phyloP scores from a whole-genome alignment of 1,140 invertebrate genomes.

The Magallana gigas region DNA sequence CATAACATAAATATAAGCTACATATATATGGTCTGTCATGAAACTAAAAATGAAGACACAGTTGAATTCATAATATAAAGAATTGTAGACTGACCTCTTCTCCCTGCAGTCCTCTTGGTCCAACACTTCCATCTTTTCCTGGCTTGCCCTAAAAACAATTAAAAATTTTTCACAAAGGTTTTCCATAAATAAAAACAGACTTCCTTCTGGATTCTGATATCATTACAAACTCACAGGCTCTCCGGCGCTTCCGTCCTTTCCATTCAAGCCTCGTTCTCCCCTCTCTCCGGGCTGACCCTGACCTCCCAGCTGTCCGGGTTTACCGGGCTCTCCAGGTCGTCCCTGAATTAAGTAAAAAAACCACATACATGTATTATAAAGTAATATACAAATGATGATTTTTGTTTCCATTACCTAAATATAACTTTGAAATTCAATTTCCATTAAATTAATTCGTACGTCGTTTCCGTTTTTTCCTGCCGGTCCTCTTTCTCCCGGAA shows the following conservation, averaged over 20 bases:
- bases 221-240: conserved; percentile 27
- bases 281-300: conserved; percentile 52
- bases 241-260: conserved; percentile 57
- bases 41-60: not conserved
- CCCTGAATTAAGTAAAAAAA: conserved; percentile 43
- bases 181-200: too few relatives aligned
- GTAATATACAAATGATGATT: not conserved
- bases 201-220: not conserved
- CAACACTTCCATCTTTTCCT: conserved; percentile 59
- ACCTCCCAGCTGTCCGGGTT: conserved; percentile 51
- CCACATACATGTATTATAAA: not conserved
- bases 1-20: not conserved
- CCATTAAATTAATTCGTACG: conserved; percentile 13
- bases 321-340: conserved; percentile 53
- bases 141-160: conserved; percentile 10
- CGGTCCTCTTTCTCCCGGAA: conserved; percentile 51
- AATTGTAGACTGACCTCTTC: conserved; percentile 17
- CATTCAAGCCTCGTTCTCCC: conserved; percentile 59
- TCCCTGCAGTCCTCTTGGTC: conserved; percentile 52
- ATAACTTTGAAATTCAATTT: not conserved
- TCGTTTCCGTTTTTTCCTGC: conserved; percentile 53
- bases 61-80: not conserved
- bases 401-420: not conserved
- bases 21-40: not conserved
- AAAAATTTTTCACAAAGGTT: not conserved